Evolutionary conservation across 2,797 vertebrate genomes (phyloP).

Genomic region (Lateolabrax maculatus): DNA sequence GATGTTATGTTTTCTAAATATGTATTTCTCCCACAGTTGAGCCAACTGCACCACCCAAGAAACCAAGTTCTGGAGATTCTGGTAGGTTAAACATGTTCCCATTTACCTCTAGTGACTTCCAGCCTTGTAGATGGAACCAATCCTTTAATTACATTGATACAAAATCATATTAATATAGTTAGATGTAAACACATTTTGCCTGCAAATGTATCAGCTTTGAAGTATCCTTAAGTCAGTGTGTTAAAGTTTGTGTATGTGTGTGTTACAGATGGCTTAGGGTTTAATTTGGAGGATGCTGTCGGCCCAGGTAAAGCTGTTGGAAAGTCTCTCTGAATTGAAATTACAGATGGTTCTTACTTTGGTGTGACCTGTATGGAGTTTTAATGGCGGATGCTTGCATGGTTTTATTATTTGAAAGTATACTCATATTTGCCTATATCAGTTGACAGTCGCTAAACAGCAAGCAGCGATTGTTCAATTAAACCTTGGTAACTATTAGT

Average conservation of each 20-base stretch:
- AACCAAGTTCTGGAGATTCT: conserved; percentile 10
- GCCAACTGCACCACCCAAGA: conserved; percentile 1
- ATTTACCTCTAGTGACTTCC: neutral
- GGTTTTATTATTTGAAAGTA: too few relatives aligned
- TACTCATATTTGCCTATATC: too few relatives aligned
- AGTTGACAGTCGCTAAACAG: too few relatives aligned
- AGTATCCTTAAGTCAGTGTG: too few relatives aligned
- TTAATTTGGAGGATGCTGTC: conserved; percentile 4
- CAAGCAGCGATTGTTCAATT: too few relatives aligned
- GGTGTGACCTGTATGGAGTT: neutral
- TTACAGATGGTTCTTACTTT: too few relatives aligned
- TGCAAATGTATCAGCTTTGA: too few relatives aligned
- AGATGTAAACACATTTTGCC: too few relatives aligned
- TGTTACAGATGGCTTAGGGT: neutral
- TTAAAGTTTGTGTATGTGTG: too few relatives aligned
- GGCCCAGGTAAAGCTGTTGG: conserved; percentile 8
- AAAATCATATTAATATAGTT: neutral
- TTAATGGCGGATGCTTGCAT: neutral
- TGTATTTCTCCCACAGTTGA: neutral
- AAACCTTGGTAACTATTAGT: too few relatives aligned
- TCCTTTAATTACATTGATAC: neutral
- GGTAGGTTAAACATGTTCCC: neutral
- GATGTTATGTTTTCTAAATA: too few relatives aligned
- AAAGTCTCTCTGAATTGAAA: neutral
- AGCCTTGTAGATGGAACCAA: too few relatives aligned